Evolutionary conservation across 1,140 invertebrate genomes (phyloP), one percentile per base, ranked within the genome.

Genomic region (Euglossa dilemma): DNA sequence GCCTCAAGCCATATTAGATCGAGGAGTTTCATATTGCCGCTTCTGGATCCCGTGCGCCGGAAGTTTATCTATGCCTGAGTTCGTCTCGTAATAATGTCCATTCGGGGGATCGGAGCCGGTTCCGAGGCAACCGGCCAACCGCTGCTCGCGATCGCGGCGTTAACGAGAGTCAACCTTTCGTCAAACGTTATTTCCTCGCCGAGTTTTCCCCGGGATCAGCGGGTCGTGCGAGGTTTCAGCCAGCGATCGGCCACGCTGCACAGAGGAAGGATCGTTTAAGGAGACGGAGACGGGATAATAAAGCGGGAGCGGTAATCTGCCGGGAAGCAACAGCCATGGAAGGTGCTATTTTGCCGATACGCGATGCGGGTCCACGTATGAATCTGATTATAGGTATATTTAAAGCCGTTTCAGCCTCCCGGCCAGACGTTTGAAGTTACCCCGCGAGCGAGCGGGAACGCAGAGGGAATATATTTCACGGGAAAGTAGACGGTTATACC

Each of bases 1-100:
- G 90, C 93, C 91, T 90, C 91, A 87, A 91, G 93, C 93, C 91
- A 94, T 94, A 94, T 94, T 92, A 92, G 92, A 94, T 92, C 90
- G 91, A 92, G 90, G 90, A 92, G 91, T 92, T 92, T 94, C 91
- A 94, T 94, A 94, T 94, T 92, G 93, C 91, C 82, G 85, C 87
- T 88, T 80, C 85, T 87, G 89, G 81, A 89, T 90, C 89, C 88
- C 91, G 87, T 90, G 89, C 89, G 83, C 85, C 78, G 77, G 89
- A 91, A 92, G 90, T 92, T 92, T 92, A 91, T 91, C 86, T 86
- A 91, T 89, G 91, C 79, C 90, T 91, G 89, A 87, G 83, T 91
- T 92, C 87, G 87, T 84, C 86, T 91, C 88, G 90, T 91, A 90
- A 91, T 92, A 92, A 92, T 92, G 87, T 91, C 87, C 88, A 91